Conservation (phyloP, 2,797 vertebrate species). For the Urophycis tenuis region DNA sequence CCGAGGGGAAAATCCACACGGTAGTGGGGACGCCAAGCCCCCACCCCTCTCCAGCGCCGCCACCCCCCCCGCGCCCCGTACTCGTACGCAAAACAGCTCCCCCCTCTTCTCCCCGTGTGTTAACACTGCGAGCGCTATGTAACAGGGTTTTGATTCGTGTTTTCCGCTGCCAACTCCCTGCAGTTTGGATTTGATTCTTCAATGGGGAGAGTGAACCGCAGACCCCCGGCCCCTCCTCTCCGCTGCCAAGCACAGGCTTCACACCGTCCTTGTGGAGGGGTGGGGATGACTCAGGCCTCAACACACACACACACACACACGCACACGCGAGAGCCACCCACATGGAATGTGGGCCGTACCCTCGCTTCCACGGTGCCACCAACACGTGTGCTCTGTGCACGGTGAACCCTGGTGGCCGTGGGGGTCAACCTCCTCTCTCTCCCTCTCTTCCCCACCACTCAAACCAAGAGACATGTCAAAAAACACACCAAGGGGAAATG, state of each 20-base stretch:
- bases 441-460: conserved; percentile 35
- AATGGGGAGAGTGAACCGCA: conserved; percentile 35
- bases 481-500: conserved; percentile 21
- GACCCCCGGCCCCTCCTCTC: conserved; percentile 10
- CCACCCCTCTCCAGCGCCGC: too few relatives aligned
- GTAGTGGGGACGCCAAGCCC: neutral
- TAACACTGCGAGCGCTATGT: conserved; percentile 16
- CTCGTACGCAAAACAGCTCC: conserved; percentile 32
- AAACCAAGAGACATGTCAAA: conserved; percentile 52
- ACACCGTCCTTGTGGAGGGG: conserved; percentile 38
- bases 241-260: conserved; percentile 46
- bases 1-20: conserved; percentile 58
- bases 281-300: conserved; percentile 61
- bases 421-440: conserved; percentile 3
- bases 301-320: conserved; percentile 37
- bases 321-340: conserved; percentile 50
- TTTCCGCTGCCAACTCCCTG: conserved; percentile 38
- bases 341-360: conserved; percentile 46
- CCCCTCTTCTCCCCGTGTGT: conserved; percentile 38
- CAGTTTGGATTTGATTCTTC: conserved; percentile 45
- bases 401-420: conserved; percentile 45
- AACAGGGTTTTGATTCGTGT: conserved; percentile 40
- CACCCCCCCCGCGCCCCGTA: too few relatives aligned
- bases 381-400: conserved; percentile 49
- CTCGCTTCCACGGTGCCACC: conserved; percentile 31